Percentiles rank a stretch among this genome's conserved stretches.
These are phyloP conservation scores for Carassius auratus DNA, from an alignment of 2,113 vertebrate genomes.

Conservation along the genomic window DNA sequence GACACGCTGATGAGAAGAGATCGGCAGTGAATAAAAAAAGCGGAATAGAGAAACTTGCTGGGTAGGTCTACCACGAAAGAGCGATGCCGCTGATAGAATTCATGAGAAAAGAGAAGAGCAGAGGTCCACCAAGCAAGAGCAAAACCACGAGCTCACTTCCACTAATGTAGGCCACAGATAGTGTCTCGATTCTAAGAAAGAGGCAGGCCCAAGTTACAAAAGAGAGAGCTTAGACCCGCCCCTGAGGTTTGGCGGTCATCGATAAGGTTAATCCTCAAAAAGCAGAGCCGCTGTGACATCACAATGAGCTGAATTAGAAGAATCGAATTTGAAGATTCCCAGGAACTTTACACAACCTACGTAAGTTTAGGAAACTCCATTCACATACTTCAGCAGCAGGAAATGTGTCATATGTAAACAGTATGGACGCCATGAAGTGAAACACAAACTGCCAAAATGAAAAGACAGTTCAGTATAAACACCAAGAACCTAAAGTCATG, in stretches of 20 bases:
- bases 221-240: not conserved
- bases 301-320: not conserved
- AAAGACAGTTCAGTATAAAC: not conserved
- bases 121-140: slow-evolving; percentile 48
- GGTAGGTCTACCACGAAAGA: slow-evolving; percentile 46
- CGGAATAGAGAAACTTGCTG: slow-evolving; percentile 16
- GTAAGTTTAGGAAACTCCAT: slow-evolving; percentile 22
- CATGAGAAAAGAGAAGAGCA: slow-evolving; percentile 54
- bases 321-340: not conserved
- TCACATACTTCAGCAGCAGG: slow-evolving; percentile 32
- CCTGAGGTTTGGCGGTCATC: slow-evolving; percentile 34
- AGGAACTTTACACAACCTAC: not conserved
- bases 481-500: not conserved
- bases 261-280: slow-evolving; percentile 59
- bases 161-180: slow-evolving; percentile 43
- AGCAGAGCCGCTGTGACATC: slow-evolving; percentile 24
- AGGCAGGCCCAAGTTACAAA: slow-evolving; percentile 16
- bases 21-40: slow-evolving; percentile 10
- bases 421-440: not conserved
- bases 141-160: slow-evolving; percentile 51
- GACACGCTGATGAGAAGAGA: slow-evolving; percentile 1
- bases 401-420: not conserved
- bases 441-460: not conserved
- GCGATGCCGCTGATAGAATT: slow-evolving; percentile 41
- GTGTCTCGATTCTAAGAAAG: slow-evolving; percentile 62